These are phyloP conservation scores for Ormia ochracea DNA, from an alignment of 2,888 invertebrate genomes.

Conservation along the genomic window DNA sequence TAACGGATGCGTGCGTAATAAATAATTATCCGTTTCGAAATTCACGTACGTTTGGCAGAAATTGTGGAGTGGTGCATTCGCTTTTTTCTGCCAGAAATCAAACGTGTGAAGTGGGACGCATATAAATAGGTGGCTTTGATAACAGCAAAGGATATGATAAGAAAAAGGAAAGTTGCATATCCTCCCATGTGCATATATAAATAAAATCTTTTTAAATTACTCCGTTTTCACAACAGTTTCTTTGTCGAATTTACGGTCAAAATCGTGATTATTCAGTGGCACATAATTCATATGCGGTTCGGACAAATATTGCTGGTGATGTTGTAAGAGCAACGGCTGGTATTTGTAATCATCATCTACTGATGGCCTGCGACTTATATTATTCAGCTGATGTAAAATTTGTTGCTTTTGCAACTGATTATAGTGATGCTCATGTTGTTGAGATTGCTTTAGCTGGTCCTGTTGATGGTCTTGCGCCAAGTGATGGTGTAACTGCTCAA, in stretches of 20 bases:
- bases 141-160: no score
- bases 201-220: constrained; percentile 53
- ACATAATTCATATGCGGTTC: constrained; percentile 68
- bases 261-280: constrained; percentile 71
- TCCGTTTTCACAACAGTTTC: constrained; percentile 76
- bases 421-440: constrained; percentile 65
- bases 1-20: no score
- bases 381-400: constrained; percentile 67
- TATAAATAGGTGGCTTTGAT: no score
- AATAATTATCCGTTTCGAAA: no score
- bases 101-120: no score
- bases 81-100: no score
- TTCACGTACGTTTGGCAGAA: no score
- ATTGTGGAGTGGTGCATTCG: no score
- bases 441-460: constrained; percentile 66
- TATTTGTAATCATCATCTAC: constrained; percentile 74
- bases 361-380: constrained; percentile 73
- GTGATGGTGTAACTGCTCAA: constrained; percentile 67
- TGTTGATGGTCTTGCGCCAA: constrained; percentile 61
- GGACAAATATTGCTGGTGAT: constrained; percentile 65
- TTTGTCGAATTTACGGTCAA: constrained; percentile 72
- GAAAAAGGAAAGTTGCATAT: no score
- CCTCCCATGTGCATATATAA: no score
- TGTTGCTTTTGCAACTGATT: constrained; percentile 67
- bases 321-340: constrained; percentile 65